A percentile compares a stretch with the other conserved stretches of the same genome.
Evolutionary conservation across 1,140 invertebrate species (phyloP).

Genomic region (Charaxes varanes): DNA sequence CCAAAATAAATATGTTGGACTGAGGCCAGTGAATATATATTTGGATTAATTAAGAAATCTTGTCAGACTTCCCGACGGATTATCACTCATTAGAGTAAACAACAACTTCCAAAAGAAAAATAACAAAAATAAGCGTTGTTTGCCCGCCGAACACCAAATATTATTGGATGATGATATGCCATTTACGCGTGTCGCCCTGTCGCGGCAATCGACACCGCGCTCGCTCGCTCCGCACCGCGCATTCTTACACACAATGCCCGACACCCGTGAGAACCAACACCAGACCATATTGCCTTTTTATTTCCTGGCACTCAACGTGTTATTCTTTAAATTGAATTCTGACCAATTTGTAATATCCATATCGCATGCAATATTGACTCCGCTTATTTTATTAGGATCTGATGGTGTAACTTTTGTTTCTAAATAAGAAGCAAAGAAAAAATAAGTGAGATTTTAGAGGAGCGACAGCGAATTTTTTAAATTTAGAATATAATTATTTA

Average conservation of each 20-base stretch:
- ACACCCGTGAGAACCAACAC: conserved; percentile 20
- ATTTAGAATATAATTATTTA: too few species aligned
- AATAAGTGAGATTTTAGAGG: too few species aligned
- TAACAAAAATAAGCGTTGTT: too few species aligned
- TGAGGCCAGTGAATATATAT: too few species aligned
- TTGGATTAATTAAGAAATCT: too few species aligned
- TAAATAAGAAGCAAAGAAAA: too few species aligned
- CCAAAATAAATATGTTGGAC: too few species aligned
- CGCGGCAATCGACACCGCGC: conserved; percentile 27
- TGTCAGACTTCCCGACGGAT: too few species aligned
- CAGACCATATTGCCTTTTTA: conserved; percentile 7
- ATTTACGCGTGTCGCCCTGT: conserved; percentile 38
- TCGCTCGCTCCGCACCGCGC: conserved; percentile 2
- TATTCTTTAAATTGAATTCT: conserved; percentile 5
- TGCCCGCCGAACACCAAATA: conserved; percentile 47
- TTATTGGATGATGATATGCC: conserved; percentile 52
- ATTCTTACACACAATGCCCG: conserved; percentile 6
- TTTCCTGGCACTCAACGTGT: conserved; percentile 4
- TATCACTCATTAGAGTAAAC: too few species aligned
- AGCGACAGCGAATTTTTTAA: too few species aligned
- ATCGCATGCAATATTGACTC: not conserved
- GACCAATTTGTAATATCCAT: conserved; percentile 6
- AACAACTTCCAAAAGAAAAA: too few species aligned
- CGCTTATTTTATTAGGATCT: not conserved
- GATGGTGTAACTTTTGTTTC: too few species aligned